Base-by-base conservation (phyloP, 2,888 invertebrate genomes). In the Acholoe squamosa region DNA sequence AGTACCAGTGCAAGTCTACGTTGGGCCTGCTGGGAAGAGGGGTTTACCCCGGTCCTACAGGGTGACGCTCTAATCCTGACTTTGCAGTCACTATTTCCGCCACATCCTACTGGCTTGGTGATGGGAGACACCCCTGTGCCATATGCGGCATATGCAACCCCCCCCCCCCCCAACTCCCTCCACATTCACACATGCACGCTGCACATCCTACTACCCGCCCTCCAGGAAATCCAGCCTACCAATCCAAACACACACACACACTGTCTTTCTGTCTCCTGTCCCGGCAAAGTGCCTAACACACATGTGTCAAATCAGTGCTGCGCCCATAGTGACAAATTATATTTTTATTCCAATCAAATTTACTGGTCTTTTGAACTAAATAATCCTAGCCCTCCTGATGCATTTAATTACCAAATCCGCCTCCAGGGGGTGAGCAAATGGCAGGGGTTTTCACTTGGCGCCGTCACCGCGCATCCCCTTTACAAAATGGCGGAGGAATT, bases 11-110 rank as follows among this genome's bases (percentile, higher is more conserved):
- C 10, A 43, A 43, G 43, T 43, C 43, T 43, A 43, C 5, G 10
- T 10, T 43, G 43, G 43, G 43, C 5, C 43, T 43, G 43, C 43
- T 3, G 43, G 3, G 61, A n/a, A 12, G 25, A 12, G 16, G 84
- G 25, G 84, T 84, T 51, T 84, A 84, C 84, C 84, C 84, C 22
- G 34, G n/a, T 84, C 51, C 84, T 84, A 33, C n/a, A 51, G 84
- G 43, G 22, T 84, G 84, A 33, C 84, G 16, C 43, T 1, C 43
- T 84, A 43, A 84, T 84, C 84, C 84, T 10, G 43, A n/a, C 84
- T 84, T 84, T 84, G 33, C 19, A 16, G 51, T 25, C 84, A 16
- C 84, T 28, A 84, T 84, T 84, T 84, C 84, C 84, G 84, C 25
- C n/a, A 1, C 33, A 22, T 43, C 33, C 14, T 84, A 22, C 84